phyloP scores from a whole-genome alignment of 2,113 vertebrate species.

The Colius striatus region DNA sequence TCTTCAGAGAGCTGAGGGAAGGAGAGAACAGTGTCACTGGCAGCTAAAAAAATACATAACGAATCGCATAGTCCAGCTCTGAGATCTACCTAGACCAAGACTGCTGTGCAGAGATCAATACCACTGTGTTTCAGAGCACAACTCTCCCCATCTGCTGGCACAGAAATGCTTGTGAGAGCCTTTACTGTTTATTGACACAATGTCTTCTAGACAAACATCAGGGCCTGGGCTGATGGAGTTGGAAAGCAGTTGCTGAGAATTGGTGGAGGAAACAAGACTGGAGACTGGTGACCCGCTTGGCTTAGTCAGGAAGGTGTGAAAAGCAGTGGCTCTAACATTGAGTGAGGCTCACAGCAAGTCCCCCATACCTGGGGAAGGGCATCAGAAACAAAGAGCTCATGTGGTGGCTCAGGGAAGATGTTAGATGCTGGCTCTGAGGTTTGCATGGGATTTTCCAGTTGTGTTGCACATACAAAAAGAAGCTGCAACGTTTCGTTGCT shows the following conservation, averaged over 20 bases:
- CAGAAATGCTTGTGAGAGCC: neutral
- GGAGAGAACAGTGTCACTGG: neutral
- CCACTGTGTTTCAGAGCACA: neutral
- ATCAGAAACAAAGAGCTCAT: neutral
- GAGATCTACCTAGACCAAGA: neutral
- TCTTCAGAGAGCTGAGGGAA: neutral
- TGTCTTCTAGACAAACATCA: neutral
- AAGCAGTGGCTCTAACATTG: neutral
- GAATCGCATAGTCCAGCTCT: rapidly evolving
- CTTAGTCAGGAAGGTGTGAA: neutral
- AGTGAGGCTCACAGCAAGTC: neutral
- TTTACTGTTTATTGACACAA: neutral
- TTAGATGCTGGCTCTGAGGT: neutral
- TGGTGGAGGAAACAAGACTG: neutral
- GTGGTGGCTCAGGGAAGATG: rapidly evolving
- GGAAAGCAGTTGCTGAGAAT: neutral
- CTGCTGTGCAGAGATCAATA: rapidly evolving
- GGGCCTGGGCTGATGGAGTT: neutral
- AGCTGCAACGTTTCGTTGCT: neutral
- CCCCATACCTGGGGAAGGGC: neutral
- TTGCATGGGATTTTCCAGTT: neutral
- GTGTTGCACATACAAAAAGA: neutral
- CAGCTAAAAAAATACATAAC: neutral
- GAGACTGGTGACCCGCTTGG: neutral
- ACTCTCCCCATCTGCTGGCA: neutral